These are phyloP conservation scores for Chymomyza procnemis DNA, from an alignment of 2,888 invertebrate species.

Conservation along the genomic window DNA sequence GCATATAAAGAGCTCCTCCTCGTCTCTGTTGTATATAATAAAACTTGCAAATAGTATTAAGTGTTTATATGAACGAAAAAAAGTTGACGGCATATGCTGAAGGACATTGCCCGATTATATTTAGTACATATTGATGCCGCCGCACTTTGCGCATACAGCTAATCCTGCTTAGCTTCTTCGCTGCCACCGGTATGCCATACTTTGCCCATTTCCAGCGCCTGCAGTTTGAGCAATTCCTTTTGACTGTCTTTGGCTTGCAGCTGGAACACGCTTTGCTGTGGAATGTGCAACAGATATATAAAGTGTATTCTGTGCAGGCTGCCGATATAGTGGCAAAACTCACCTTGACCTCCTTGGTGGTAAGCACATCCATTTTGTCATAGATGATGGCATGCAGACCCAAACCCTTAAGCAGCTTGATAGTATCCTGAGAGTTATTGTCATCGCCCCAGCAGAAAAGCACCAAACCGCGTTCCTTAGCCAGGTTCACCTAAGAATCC, in stretches of 20 bases:
- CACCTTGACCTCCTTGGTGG: slow-evolving; percentile 77
- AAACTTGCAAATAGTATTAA: not conserved
- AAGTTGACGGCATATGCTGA: not conserved
- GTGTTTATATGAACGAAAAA: not conserved
- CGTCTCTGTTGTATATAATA: not conserved
- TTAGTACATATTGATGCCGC: not conserved
- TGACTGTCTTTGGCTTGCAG: slow-evolving; percentile 88
- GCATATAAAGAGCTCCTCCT: not conserved
- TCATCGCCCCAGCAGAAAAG: slow-evolving; percentile 99
- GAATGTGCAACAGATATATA: no score
- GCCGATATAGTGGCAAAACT: no score
- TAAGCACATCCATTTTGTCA: slow-evolving; percentile 88
- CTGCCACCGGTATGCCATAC: slow-evolving; percentile 57
- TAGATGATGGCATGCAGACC: slow-evolving; percentile 98
- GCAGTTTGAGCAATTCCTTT: slow-evolving; percentile 75
- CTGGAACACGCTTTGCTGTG: slow-evolving; percentile 89
- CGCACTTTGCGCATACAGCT: not conserved
- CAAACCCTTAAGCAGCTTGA: slow-evolving; percentile 90
- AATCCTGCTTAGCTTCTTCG: slow-evolving; percentile 50
- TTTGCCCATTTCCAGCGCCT: slow-evolving; percentile 75
- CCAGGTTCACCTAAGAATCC: slow-evolving; percentile 83
- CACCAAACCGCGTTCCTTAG: slow-evolving; percentile 88
- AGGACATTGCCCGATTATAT: not conserved
- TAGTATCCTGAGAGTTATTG: slow-evolving; percentile 91
- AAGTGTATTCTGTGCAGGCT: no score